phyloP scores from a whole-genome alignment of 2,113 vertebrate species.

The Cynocephalus volans region DNA sequence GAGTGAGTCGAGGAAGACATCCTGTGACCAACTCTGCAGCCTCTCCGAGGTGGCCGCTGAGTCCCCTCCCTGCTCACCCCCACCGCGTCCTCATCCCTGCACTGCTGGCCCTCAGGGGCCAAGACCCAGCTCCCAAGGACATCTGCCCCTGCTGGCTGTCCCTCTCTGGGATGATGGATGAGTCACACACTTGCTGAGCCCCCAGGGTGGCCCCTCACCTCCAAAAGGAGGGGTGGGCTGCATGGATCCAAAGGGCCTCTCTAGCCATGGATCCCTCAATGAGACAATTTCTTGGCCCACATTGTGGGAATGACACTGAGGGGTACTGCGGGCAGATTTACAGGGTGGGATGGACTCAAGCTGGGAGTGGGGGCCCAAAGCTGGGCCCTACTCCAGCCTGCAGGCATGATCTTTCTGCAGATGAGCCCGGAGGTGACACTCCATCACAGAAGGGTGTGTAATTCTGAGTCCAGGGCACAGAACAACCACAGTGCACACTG shows the following conservation, averaged over 20 bases:
- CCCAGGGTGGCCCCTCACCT: not conserved
- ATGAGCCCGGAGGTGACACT: rapidly evolving
- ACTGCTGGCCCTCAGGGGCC: no score
- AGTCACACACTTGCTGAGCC: not conserved
- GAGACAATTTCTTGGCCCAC: not conserved
- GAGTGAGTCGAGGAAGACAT: not conserved
- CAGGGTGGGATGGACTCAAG: not conserved
- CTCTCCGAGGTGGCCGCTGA: not conserved
- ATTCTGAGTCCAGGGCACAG: not conserved
- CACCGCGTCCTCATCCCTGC: not conserved
- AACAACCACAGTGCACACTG: not conserved
- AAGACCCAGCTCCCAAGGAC: not conserved
- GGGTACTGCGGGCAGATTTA: not conserved
- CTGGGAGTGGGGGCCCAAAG: no score
- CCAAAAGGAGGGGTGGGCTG: not conserved
- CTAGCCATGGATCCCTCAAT: no score
- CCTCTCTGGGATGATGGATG: not conserved
- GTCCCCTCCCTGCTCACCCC: not conserved
- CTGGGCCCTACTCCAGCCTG: rapidly evolving
- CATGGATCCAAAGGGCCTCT: rapidly evolving
- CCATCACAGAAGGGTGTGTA: not conserved
- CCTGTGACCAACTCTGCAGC: not conserved
- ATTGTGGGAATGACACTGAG: not conserved
- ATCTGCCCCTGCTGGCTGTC: not conserved
- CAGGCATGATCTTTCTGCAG: not conserved